These are phyloP conservation scores for Catharus bicknelli DNA, from an alignment of 2,113 vertebrate species.

Conservation along the genomic window DNA sequence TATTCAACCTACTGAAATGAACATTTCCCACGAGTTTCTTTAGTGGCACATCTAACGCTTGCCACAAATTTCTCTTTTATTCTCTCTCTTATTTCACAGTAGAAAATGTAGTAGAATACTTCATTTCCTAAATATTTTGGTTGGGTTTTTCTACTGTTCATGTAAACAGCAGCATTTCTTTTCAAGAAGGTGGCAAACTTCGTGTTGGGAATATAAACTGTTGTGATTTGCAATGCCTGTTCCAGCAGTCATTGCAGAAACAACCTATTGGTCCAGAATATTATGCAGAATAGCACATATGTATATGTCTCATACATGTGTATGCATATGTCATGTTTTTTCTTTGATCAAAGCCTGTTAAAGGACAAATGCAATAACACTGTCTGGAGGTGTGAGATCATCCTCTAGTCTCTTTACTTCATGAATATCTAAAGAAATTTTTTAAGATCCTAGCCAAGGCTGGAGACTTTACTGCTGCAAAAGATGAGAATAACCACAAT, in stretches of 20 bases:
- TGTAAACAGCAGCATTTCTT: not conserved
- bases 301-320: not conserved
- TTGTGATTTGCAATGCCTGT: not conserved
- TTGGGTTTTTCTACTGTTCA: not conserved
- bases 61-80: not conserved
- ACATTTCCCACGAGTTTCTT: not conserved
- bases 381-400: not conserved
- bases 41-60: not conserved
- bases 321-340: not conserved
- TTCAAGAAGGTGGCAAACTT: not conserved
- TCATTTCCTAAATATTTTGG: not conserved
- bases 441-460: not conserved
- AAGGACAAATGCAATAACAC: not conserved
- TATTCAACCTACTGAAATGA: not conserved
- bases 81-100: not conserved
- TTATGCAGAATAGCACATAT: not conserved
- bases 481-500: not conserved
- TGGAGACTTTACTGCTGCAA: not conserved
- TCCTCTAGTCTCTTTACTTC: not conserved
- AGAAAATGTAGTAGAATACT: not conserved
- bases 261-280: not conserved
- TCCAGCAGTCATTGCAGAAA: not conserved
- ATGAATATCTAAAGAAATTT: not conserved
- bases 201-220: not conserved
- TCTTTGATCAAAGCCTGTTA: not conserved